Evolutionary conservation across 2,888 invertebrate genomes (phyloP).

Genomic region (Leucozona laternaria): DNA sequence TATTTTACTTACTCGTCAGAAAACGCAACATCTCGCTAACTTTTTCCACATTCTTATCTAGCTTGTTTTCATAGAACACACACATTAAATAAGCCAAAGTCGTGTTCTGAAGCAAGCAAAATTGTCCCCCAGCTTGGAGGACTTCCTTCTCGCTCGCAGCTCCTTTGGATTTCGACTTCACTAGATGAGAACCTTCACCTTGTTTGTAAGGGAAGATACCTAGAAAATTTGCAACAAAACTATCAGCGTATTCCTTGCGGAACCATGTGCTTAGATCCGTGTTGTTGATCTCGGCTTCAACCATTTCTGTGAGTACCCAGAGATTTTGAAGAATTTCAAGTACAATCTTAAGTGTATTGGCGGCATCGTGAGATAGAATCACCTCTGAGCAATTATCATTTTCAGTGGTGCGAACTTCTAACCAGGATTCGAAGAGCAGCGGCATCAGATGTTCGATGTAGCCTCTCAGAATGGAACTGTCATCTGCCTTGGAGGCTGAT

Average conservation of each 20-base stretch:
- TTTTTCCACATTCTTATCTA: slow-evolving; percentile 57
- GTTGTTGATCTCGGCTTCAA: slow-evolving; percentile 79
- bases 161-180: slow-evolving; percentile 80
- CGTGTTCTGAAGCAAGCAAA: slow-evolving; percentile 85
- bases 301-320: slow-evolving; percentile 84
- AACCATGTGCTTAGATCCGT: slow-evolving; percentile 85
- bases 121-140: slow-evolving; percentile 81
- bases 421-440: slow-evolving; percentile 92
- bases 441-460: slow-evolving; percentile 90
- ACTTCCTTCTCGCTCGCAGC: slow-evolving; percentile 80
- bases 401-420: slow-evolving; percentile 88
- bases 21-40: slow-evolving; percentile 61
- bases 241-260: slow-evolving; percentile 84
- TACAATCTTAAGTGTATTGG: slow-evolving; percentile 86
- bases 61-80: slow-evolving; percentile 79
- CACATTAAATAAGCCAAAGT: slow-evolving; percentile 85
- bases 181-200: slow-evolving; percentile 44
- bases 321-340: slow-evolving; percentile 87
- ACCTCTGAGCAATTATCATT: slow-evolving; percentile 60
- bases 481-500: slow-evolving; percentile 78
- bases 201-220: slow-evolving; percentile 82
- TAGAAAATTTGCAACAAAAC: slow-evolving; percentile 86
- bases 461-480: slow-evolving; percentile 85
- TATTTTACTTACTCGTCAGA: slow-evolving; percentile 65
- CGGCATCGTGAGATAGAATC: slow-evolving; percentile 87